Conservation (phyloP, 2,113 vertebrate genomes). For the Vulpes vulpes region DNA sequence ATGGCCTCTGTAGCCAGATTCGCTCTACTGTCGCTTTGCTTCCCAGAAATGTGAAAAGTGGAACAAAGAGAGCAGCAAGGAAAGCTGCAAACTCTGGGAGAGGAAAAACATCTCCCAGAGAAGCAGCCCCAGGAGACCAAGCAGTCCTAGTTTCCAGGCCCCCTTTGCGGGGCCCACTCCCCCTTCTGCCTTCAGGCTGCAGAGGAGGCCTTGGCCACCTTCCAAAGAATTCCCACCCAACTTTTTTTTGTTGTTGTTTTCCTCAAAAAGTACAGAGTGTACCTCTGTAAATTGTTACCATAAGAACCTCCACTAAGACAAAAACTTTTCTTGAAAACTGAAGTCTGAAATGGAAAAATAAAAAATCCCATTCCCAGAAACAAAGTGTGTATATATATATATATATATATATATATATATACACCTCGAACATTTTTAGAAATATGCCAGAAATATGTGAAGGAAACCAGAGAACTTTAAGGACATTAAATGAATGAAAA, state of each 20-base stretch:
- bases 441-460: slow-evolving; percentile 21
- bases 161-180: slow-evolving; percentile 33
- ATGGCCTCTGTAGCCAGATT: not conserved
- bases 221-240: slow-evolving; percentile 23
- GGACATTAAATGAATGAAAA: slow-evolving; percentile 9
- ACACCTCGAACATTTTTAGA: slow-evolving; percentile 10
- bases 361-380: not conserved
- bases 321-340: not conserved
- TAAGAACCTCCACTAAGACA: slow-evolving; percentile 22
- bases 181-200: slow-evolving; percentile 56
- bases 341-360: not conserved
- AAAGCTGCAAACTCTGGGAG: not conserved
- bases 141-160: not conserved
- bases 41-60: slow-evolving; percentile 41
- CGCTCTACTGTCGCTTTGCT: not conserved
- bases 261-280: not conserved
- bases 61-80: slow-evolving; percentile 26
- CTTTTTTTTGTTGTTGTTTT: not conserved
- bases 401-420: not conserved
- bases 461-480: slow-evolving; percentile 44
- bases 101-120: not conserved
- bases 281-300: slow-evolving; percentile 61
- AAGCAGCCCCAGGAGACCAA: not conserved
- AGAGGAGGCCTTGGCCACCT: slow-evolving; percentile 32
- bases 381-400: not conserved